Evolutionary conservation across 2,113 vertebrate species (phyloP).

Genomic region (Alces alces): DNA sequence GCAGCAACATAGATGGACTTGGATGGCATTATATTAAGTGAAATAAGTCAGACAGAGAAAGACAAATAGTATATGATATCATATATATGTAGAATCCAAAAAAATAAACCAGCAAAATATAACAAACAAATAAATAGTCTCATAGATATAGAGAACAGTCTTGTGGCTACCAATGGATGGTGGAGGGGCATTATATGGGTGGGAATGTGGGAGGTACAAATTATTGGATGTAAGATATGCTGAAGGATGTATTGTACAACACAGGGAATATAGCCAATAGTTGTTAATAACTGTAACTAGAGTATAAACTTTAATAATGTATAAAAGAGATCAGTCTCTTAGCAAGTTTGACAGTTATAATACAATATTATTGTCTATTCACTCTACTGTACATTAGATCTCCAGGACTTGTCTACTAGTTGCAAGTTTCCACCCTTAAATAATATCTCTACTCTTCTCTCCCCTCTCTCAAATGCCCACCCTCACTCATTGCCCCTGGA

Average conservation of each 20-base stretch:
- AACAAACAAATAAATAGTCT: background rate
- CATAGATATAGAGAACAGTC: background rate
- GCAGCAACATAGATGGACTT: background rate
- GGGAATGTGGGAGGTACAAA: background rate
- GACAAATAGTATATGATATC: background rate
- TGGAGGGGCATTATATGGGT: background rate
- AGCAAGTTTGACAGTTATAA: background rate
- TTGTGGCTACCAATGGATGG: background rate
- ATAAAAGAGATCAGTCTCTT: background rate
- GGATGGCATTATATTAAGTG: background rate
- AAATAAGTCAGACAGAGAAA: background rate
- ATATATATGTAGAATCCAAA: background rate
- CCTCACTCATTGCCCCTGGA: background rate
- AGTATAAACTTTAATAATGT: background rate
- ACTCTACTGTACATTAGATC: background rate
- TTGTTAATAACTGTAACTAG: background rate
- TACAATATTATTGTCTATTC: background rate
- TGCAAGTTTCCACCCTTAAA: background rate
- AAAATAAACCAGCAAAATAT: background rate
- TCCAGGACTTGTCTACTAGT: background rate
- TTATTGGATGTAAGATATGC: background rate
- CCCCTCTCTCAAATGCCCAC: background rate
- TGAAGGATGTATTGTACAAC: background rate
- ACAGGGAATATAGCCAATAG: background rate
- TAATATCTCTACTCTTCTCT: background rate